These are phyloP conservation scores for Melieria picta DNA, from an alignment of 2,888 invertebrate genomes.

Conservation along the genomic window DNA sequence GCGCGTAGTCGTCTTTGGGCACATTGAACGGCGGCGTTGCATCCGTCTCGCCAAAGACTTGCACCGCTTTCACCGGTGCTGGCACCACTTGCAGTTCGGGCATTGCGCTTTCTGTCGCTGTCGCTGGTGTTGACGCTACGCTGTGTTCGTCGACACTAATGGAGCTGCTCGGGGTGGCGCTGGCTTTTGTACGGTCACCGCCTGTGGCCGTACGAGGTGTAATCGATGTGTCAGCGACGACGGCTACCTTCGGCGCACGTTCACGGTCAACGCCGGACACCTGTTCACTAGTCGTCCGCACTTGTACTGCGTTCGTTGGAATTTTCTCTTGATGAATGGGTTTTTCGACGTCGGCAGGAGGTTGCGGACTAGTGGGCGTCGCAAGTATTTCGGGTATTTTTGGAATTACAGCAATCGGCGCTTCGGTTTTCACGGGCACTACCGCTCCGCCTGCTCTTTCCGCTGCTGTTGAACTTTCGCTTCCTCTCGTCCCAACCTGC, in stretches of 20 bases:
- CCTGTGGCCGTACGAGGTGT: neutral
- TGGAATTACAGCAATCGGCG: conserved; percentile 5
- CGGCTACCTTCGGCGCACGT: too few relatives aligned
- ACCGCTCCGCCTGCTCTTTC: neutral
- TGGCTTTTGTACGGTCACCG: conserved; percentile 42
- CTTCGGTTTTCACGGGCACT: conserved; percentile 1
- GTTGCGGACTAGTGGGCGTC: too few relatives aligned
- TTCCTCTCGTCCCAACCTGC: neutral
- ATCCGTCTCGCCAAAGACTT: conserved; percentile 51
- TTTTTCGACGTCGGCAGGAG: conserved; percentile 47
- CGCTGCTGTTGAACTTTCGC: neutral
- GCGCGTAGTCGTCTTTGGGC: conserved; percentile 43
- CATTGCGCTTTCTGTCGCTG: conserved; percentile 44
- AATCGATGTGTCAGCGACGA: neutral
- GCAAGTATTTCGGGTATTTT: neutral
- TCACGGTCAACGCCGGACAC: too few relatives aligned
- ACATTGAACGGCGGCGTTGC: conserved; percentile 32
- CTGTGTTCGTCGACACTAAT: conserved; percentile 40
- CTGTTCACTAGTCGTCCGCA: too few relatives aligned
- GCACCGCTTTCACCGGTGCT: conserved; percentile 52
- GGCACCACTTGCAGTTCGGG: conserved; percentile 58
- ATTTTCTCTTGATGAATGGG: conserved; percentile 51
- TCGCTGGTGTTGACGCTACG: conserved; percentile 22
- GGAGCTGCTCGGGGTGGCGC: conserved; percentile 40
- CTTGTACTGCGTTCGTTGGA: conserved; percentile 24